These are phyloP conservation scores for Tokudaia tokunoshimensis DNA, from an alignment of 2,797 vertebrate species.

Conservation along the genomic window DNA sequence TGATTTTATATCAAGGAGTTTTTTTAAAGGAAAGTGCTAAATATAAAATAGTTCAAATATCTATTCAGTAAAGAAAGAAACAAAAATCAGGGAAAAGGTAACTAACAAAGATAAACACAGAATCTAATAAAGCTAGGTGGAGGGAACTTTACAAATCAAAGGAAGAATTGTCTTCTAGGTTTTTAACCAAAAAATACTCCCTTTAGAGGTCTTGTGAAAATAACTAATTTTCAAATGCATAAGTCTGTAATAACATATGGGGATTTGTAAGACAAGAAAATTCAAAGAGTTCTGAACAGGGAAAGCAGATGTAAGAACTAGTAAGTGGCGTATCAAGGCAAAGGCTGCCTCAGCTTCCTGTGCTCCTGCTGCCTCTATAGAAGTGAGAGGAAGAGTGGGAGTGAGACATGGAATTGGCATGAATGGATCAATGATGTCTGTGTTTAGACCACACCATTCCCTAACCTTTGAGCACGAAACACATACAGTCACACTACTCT, in stretches of 20 bases:
- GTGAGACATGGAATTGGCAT: neutral
- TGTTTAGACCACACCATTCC: neutral
- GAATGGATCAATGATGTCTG: neutral
- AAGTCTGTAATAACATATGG: constrained; percentile 63
- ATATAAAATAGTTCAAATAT: constrained; percentile 35
- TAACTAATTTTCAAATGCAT: constrained; percentile 57
- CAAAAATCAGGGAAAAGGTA: constrained; percentile 17
- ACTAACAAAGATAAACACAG: constrained; percentile 58
- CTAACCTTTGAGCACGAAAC: neutral
- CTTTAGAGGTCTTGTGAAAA: constrained; percentile 52
- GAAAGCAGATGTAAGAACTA: constrained; percentile 51
- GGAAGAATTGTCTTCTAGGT: constrained; percentile 35
- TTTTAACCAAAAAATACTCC: neutral
- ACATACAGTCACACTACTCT: neutral
- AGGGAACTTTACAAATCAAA: constrained; percentile 54
- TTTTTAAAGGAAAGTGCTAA: constrained; percentile 59
- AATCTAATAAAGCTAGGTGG: neutral
- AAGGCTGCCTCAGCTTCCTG: neutral
- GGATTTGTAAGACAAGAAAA: constrained; percentile 32
- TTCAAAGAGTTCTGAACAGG: constrained; percentile 36
- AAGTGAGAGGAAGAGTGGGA: neutral
- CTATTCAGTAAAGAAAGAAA: constrained; percentile 54
- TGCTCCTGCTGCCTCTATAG: neutral
- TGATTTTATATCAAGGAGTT: constrained; percentile 44
- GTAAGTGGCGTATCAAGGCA: neutral